These are phyloP conservation scores for Chloropsis hardwickii DNA, from an alignment of 2,113 vertebrate genomes.

Conservation along the genomic window DNA sequence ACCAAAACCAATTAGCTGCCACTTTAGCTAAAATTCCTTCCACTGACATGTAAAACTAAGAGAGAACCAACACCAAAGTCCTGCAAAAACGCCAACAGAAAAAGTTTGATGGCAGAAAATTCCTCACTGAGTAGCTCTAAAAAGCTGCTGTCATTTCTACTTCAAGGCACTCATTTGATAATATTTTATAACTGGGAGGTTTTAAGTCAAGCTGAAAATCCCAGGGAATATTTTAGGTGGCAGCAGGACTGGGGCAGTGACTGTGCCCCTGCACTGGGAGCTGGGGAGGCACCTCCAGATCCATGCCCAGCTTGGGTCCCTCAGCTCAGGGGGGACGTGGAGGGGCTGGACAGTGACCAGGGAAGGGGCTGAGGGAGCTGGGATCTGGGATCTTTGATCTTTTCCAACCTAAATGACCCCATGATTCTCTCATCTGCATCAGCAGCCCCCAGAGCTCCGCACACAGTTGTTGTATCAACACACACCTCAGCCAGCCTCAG, in stretches of 20 bases:
- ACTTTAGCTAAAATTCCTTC: not conserved
- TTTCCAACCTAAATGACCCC: not conserved
- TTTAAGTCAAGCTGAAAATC: not conserved
- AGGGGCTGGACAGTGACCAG: not conserved
- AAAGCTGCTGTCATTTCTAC: not conserved
- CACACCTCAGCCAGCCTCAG: no score
- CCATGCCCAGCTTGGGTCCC: not conserved
- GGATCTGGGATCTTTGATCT: not conserved
- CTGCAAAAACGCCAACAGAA: not conserved
- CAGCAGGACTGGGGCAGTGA: not conserved
- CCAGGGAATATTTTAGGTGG: not conserved
- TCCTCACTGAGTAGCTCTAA: not conserved
- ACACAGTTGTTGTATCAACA: rapidly evolving
- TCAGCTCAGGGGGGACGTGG: not conserved
- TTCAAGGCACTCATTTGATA: not conserved
- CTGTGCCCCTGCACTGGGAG: not conserved
- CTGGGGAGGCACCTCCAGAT: not conserved
- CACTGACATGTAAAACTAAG: not conserved
- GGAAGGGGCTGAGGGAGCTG: not conserved
- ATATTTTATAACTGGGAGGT: not conserved
- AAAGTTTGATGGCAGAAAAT: not conserved
- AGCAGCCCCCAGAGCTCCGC: not conserved
- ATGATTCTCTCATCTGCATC: no score
- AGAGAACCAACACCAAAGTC: not conserved
- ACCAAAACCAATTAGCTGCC: constrained; percentile 58